Conservation (phyloP, 2,888 invertebrate species). For the Coecobrya sp. region DNA sequence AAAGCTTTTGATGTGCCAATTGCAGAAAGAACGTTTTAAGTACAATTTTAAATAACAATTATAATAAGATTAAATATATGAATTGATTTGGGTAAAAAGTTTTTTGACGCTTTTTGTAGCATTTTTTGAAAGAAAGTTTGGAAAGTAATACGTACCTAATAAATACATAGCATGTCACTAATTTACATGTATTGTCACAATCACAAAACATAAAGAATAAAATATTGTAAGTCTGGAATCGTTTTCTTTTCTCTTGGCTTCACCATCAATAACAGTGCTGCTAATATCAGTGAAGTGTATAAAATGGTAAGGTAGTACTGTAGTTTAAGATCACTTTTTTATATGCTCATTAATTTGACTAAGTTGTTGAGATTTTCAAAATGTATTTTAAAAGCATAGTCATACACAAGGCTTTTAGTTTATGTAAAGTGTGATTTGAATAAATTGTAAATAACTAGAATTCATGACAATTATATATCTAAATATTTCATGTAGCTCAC, state of each 20-base stretch:
- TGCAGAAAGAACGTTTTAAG: not conserved
- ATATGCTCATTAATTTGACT: slow-evolving; percentile 63
- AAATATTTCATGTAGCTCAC: slow-evolving; percentile 72
- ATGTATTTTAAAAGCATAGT: slow-evolving; percentile 58
- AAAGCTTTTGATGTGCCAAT: slow-evolving; percentile 19
- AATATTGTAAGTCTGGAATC: not conserved
- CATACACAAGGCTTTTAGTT: slow-evolving; percentile 47
- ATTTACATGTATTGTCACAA: slow-evolving; percentile 35
- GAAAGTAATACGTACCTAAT: not conserved
- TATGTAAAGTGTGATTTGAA: slow-evolving; percentile 12
- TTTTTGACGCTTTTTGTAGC: not conserved
- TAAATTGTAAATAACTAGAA: slow-evolving; percentile 61
- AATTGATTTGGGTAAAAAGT: not conserved
- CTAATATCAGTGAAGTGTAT: slow-evolving; percentile 32
- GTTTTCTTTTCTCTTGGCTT: not conserved
- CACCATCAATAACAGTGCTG: not conserved
- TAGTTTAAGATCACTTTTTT: slow-evolving; percentile 65
- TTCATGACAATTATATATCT: slow-evolving; percentile 55
- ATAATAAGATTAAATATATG: not conserved
- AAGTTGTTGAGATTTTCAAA: slow-evolving; percentile 75
- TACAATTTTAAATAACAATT: not conserved
- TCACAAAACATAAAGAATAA: slow-evolving; percentile 28
- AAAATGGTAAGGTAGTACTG: slow-evolving; percentile 30
- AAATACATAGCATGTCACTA: not conserved
- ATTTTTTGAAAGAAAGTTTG: slow-evolving; percentile 14